Conservation (phyloP, 2,888 invertebrate species). For the Leucophora obtusa region DNA sequence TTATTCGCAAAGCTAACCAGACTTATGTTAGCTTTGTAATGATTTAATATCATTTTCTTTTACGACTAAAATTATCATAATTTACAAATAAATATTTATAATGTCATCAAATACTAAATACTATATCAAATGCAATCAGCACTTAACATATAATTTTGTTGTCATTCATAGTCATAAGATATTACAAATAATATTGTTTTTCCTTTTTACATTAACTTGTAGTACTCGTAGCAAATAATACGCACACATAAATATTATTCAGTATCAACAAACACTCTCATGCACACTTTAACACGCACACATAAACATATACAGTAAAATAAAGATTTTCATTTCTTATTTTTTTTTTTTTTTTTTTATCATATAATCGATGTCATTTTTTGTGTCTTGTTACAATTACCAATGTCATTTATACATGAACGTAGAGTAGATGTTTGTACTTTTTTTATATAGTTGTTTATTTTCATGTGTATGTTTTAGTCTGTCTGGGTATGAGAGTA, state of each 20-base stretch:
- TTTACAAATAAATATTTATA: slow-evolving; percentile 2
- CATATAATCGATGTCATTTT: slow-evolving; percentile 35
- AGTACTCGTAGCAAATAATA: background rate
- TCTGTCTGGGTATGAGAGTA: too few relatives aligned
- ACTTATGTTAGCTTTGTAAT: too few relatives aligned
- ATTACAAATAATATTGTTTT: slow-evolving; percentile 21
- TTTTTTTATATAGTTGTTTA: background rate
- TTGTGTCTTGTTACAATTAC: slow-evolving; percentile 34
- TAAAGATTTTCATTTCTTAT: background rate
- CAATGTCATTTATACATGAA: slow-evolving; percentile 27
- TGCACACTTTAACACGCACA: background rate
- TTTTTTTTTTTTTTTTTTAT: slow-evolving; percentile 21
- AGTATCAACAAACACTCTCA: background rate
- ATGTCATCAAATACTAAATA: background rate
- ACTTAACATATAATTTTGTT: slow-evolving; percentile 44
- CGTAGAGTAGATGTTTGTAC: background rate
- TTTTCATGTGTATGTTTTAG: background rate
- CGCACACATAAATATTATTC: background rate
- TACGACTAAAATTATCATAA: background rate
- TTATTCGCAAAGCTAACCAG: too few relatives aligned
- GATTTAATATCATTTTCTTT: background rate
- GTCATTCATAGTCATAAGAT: slow-evolving; percentile 30
- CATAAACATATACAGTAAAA: background rate
- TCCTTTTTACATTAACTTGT: background rate
- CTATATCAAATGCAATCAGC: background rate